A percentile compares a stretch with the other conserved stretches of the same genome.
These are phyloP conservation scores for Catotricha subobsoleta DNA, from an alignment of 2,888 invertebrate genomes.

Conservation along the genomic window DNA sequence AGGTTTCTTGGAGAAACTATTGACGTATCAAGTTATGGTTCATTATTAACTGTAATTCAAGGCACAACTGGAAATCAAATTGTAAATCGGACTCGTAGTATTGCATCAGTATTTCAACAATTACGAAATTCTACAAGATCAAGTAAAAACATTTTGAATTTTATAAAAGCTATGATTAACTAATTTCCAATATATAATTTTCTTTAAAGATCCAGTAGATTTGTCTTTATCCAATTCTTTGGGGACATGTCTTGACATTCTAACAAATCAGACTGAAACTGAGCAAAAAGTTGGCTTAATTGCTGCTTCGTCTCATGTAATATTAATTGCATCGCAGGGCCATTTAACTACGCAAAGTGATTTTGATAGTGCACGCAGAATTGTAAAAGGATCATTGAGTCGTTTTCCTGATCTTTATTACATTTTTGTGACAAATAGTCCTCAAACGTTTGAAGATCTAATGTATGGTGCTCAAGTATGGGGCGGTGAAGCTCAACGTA, in stretches of 20 bases:
- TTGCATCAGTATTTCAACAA: constrained; percentile 29
- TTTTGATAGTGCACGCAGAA: constrained; percentile 12
- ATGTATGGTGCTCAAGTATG: constrained; percentile 3
- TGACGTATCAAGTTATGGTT: constrained; percentile 39
- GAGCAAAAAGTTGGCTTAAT: constrained; percentile 25
- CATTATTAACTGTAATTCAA: constrained; percentile 41
- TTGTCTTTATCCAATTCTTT: constrained; percentile 24
- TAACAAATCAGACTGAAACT: constrained; percentile 29
- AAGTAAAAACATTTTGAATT: constrained; percentile 25
- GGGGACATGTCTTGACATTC: constrained; percentile 31
- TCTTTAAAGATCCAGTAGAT: constrained; percentile 12
- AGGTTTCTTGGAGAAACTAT: constrained; percentile 34
- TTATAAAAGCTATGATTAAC: background rate
- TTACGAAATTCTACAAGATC: constrained; percentile 29
- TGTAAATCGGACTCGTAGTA: constrained; percentile 37
- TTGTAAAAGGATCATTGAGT: constrained; percentile 11
- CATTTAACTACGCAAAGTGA: constrained; percentile 23
- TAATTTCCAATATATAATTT: background rate
- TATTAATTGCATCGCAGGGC: constrained; percentile 34
- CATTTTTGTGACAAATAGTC: constrained; percentile 32
- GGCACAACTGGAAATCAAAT: constrained; percentile 43
- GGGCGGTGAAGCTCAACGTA: constrained; percentile 3
- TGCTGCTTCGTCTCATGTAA: constrained; percentile 32
- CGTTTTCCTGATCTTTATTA: constrained; percentile 33
- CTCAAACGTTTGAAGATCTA: constrained; percentile 31